Evolutionary conservation across 1,140 invertebrate species (phyloP), one percentile per base, ranked within the genome.

Genomic region (Drosophila neocordata): DNA sequence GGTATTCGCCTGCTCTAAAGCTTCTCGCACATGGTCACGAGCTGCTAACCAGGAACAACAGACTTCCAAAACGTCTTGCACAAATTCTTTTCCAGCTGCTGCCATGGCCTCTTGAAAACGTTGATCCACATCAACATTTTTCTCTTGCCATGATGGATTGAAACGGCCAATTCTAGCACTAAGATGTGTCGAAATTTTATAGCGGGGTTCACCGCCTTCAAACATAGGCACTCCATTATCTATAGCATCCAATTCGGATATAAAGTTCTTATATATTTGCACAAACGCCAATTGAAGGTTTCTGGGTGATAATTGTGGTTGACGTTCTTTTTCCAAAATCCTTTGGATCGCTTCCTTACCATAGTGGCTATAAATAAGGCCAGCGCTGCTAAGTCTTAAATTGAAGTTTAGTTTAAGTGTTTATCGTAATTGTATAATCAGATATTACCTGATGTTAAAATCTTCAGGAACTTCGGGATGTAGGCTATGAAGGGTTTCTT

Each of bases 321-420:
- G 70, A 53, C 93, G 91, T 38, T 92, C 77, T 24, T 92, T 87
- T 71, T 92, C 71, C 7, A 93, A 78, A 22, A 93, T 80, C 48
- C 93, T 92, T 55, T 94, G 92, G 20, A 99, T 94, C 6, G 99
- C 93, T 78, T 95, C 92, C 73, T 96, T 93, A 4, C 99, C 99
- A 93, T 96, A 99, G 90, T 97, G 96, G 68, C 95, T 94, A 91
- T 98, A 99, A 11, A 99, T 92, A 1, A 99, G 92, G 1, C 99
- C 99, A 55, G 99, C 99, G 80, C 97, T 98, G 93, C 98, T 99
- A 15, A 99, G 93, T 92, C 97, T 98, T n/a, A n/a, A n/a, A n/a
- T n/a, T n/a, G n/a, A 79, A 51, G 93, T 93, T 76, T 1, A 5
- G 38, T 37, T 53, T 8, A n/a, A 24, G 7, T n/a, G 4, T 2